These are phyloP conservation scores for Siniperca scherzeri DNA, from an alignment of 2,797 vertebrate species.

Conservation along the genomic window DNA sequence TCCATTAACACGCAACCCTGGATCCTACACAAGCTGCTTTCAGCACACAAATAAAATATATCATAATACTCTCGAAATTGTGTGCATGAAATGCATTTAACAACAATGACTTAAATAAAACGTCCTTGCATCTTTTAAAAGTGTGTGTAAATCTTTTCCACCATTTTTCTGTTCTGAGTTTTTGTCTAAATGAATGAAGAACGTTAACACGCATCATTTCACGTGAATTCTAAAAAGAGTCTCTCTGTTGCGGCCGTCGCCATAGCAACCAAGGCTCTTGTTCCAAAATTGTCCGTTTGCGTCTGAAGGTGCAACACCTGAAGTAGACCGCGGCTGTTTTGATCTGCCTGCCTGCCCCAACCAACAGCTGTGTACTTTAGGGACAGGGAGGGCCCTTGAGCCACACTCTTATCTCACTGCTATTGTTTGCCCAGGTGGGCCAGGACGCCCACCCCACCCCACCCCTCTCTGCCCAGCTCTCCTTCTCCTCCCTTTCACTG, in stretches of 20 bases:
- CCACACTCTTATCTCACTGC: conserved; percentile 76
- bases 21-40: conserved; percentile 30
- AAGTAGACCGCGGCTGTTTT: conserved; percentile 71
- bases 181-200: conserved; percentile 46
- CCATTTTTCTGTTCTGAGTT: not conserved
- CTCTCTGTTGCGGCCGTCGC: conserved; percentile 56
- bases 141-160: not conserved
- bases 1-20: conserved; percentile 16
- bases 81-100: conserved; percentile 21
- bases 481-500: conserved; percentile 42
- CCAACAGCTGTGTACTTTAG: conserved; percentile 76
- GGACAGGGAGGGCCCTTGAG: conserved; percentile 78
- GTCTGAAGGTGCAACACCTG: conserved; percentile 78
- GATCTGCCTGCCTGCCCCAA: conserved; percentile 59
- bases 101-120: conserved; percentile 10
- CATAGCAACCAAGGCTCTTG: conserved; percentile 69
- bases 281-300: conserved; percentile 56
- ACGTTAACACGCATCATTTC: conserved; percentile 60
- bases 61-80: not conserved
- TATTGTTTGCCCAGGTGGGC: conserved; percentile 84
- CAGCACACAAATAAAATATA: conserved; percentile 18
- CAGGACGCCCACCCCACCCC: conserved; percentile 33
- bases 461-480: conserved; percentile 21
- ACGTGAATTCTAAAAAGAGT: conserved; percentile 53
- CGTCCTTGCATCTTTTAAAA: conserved; percentile 20